Conservation (phyloP, 30 jellyfish, hydroid and myxozoan genomes). For the Turritopsis rubra region DNA sequence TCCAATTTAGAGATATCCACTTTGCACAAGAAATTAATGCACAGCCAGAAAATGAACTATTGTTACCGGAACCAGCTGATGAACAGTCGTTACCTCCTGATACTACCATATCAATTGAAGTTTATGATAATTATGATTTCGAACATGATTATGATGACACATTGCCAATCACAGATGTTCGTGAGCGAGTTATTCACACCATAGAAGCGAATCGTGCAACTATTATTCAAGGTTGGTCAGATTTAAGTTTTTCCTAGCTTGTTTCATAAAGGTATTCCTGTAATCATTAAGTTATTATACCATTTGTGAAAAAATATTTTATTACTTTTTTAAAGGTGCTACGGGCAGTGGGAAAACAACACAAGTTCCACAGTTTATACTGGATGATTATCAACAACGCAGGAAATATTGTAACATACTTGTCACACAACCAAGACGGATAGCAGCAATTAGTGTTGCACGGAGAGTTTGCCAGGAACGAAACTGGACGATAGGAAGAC, state of each 20-base stretch:
- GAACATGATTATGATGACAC: slow-evolving; percentile 65
- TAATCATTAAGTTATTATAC: too few relatives aligned
- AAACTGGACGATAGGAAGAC: slow-evolving; percentile 89
- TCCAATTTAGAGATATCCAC: not conserved
- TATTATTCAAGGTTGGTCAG: slow-evolving; percentile 65
- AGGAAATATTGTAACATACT: slow-evolving; percentile 87
- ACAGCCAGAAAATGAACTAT: slow-evolving; percentile 22
- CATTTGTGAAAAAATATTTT: too few relatives aligned
- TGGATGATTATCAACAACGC: slow-evolving; percentile 63
- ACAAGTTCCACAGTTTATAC: slow-evolving; percentile 91
- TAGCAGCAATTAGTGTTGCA: slow-evolving; percentile 96
- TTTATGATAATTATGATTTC: slow-evolving; percentile 76
- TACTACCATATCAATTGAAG: slow-evolving; percentile 62
- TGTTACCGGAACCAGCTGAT: slow-evolving; percentile 36
- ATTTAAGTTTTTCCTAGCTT: not conserved
- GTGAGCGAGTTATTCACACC: slow-evolving; percentile 68
- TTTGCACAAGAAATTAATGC: not conserved
- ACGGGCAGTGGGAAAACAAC: slow-evolving; percentile 99
- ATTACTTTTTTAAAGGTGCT: too few relatives aligned
- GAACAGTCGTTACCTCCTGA: slow-evolving; percentile 30
- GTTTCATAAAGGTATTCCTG: not conserved
- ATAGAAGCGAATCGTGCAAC: slow-evolving; percentile 88
- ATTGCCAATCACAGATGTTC: slow-evolving; percentile 76
- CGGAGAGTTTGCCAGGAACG: slow-evolving; percentile 85
- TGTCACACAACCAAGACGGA: slow-evolving; percentile 97